Evolutionary conservation across 1,140 invertebrate species (phyloP), one percentile per base, ranked within the genome.

Genomic region (Leucophenga varia): DNA sequence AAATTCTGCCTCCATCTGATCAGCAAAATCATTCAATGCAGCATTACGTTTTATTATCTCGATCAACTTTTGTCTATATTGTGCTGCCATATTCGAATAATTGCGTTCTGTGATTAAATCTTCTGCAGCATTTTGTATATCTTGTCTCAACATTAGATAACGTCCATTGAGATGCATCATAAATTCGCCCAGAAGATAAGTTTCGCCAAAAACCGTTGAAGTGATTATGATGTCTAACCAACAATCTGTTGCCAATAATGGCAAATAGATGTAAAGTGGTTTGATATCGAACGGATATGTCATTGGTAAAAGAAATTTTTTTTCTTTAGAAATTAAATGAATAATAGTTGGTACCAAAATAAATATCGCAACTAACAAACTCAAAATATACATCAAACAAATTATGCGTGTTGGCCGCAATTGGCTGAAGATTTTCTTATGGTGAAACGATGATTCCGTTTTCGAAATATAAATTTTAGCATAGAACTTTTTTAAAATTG

Each of bases 151-250:
- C 17, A 72, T 4, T 6, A 49, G 18, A 38, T 64, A 72, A 2
- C 54, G 70, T 4, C 52, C 64, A 21, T 64, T 67, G 1, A 72
- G 21, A 49, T 72, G 61, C 2, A 57, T 42, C 19, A 61, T 47
- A 14, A 72, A n/a, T 7, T 67, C 57, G 16, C 59, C 59, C 5
- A 72, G 14, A 19, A 67, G 39, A 17, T 54, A 56, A 1, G 51
- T 59, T 30, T 72, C 69, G 0, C 68, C 69, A 9, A 65, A 57
- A 3, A 54, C 52, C 57, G 64, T 56, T 2, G 59, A 46, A 28
- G 47, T 55, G 5, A 72, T 65, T 13, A 53, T 41, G 0, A 72
- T 9, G 5, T 54, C 68, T 0, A 64, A 54, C 61, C 69, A 72
- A 10, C 67, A 28, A 30, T 68, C 69, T 20, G 49, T 59, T 16